Evolutionary conservation across 2,888 invertebrate species (phyloP).

Genomic region (Athetis lepigone): DNA sequence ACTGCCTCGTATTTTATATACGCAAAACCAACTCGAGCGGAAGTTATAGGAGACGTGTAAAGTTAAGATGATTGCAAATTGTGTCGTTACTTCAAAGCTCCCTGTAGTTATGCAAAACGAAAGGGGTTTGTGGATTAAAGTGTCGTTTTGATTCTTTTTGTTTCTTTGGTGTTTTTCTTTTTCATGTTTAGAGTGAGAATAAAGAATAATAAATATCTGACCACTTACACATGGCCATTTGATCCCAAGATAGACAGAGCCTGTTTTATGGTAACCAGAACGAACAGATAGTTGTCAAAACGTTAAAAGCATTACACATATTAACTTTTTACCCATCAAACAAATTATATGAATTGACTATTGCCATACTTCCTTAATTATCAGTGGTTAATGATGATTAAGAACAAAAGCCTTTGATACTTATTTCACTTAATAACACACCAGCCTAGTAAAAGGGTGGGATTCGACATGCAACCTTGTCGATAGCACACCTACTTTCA

Average conservation of each 20-base stretch:
- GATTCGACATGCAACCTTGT: slow-evolving; percentile 7
- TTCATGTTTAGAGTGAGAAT: not conserved
- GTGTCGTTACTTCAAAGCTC: slow-evolving; percentile 51
- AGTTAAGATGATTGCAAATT: slow-evolving; percentile 65
- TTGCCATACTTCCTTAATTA: too few relatives aligned
- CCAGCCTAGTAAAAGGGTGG: slow-evolving; percentile 1
- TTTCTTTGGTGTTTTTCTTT: not conserved
- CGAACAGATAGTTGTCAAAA: too few relatives aligned
- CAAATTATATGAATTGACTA: not conserved
- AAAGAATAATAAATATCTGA: too few relatives aligned
- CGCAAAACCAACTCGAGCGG: slow-evolving; percentile 68
- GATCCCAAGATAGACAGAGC: too few relatives aligned
- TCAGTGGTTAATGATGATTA: too few relatives aligned
- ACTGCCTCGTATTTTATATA: slow-evolving; percentile 68
- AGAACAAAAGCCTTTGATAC: not conserved
- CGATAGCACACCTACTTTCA: slow-evolving; percentile 25
- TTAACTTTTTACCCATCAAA: too few relatives aligned
- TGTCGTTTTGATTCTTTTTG: not conserved
- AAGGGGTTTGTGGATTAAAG: slow-evolving; percentile 18
- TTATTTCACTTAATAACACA: not conserved
- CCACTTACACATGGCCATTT: too few relatives aligned
- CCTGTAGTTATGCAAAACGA: slow-evolving; percentile 24
- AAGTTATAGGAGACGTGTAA: slow-evolving; percentile 71
- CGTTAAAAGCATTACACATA: too few relatives aligned
- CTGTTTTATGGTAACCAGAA: too few relatives aligned